These are phyloP conservation scores for Xanthia togata DNA, from an alignment of 2,888 invertebrate species.

Conservation along the genomic window DNA sequence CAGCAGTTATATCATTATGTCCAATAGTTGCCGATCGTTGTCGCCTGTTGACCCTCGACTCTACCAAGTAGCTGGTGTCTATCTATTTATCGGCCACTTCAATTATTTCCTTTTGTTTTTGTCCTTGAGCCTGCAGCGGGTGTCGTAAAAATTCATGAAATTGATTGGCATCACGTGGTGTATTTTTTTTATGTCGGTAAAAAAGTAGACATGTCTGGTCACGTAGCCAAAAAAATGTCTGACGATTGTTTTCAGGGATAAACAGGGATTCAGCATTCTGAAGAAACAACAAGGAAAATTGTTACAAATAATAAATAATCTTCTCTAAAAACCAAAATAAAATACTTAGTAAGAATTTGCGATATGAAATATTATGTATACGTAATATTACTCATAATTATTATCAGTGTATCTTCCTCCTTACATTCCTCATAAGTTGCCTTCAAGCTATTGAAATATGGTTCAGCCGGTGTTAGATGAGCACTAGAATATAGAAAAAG, in stretches of 20 bases:
- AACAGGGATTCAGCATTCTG: too few species aligned
- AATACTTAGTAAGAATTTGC: background rate
- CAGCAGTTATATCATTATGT: constrained; percentile 83
- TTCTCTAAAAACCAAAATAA: background rate
- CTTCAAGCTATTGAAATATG: constrained; percentile 71
- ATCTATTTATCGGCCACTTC: constrained; percentile 83
- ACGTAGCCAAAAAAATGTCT: constrained; percentile 34
- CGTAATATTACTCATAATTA: constrained; percentile 3
- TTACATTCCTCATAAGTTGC: constrained; percentile 46
- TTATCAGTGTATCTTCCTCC: constrained; percentile 34
- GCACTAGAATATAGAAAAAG: constrained; percentile 65
- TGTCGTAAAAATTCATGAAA: constrained; percentile 73
- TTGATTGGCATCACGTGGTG: constrained; percentile 68
- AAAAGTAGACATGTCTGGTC: constrained; percentile 25
- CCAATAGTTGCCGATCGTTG: constrained; percentile 80
- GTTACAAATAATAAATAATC: background rate
- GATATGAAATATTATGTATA: background rate
- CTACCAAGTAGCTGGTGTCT: constrained; percentile 80
- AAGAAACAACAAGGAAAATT: background rate
- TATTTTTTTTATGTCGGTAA: constrained; percentile 40
- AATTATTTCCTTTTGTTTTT: constrained; percentile 80
- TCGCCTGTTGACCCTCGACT: constrained; percentile 84
- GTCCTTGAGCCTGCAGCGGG: constrained; percentile 72
- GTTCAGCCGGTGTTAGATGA: constrained; percentile 51
- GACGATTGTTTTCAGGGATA: background rate